Percentiles rank a stretch among this genome's conserved stretches.
phyloP scores from a whole-genome alignment of 2,888 invertebrate species.

The Hemistola chrysoprasaria region DNA sequence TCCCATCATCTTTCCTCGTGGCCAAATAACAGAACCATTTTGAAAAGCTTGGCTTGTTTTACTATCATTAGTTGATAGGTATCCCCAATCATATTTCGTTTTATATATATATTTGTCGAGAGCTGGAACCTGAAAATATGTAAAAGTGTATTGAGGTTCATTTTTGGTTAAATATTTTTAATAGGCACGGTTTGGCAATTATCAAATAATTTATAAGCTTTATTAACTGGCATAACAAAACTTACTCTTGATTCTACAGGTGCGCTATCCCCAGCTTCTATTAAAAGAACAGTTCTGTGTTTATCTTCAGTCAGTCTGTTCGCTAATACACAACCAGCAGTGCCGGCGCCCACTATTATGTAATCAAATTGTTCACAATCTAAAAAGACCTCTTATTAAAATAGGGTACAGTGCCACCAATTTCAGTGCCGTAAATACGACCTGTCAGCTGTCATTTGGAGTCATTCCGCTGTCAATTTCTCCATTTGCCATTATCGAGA shows the following conservation, averaged over 20 bases:
- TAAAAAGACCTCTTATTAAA: constrained; percentile 16
- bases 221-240: too few species aligned
- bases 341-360: constrained; percentile 81
- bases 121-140: constrained; percentile 41
- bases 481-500: too few species aligned
- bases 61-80: constrained; percentile 89
- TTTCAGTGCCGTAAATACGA: too few species aligned
- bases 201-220: too few species aligned
- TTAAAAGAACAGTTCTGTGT: constrained; percentile 22
- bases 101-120: constrained; percentile 38
- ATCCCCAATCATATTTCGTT: constrained; percentile 88
- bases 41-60: constrained; percentile 85
- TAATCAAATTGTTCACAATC: constrained; percentile 61
- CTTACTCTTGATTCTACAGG: constrained; percentile 36
- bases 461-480: too few species aligned
- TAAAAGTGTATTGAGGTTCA: too few species aligned
- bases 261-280: constrained; percentile 33
- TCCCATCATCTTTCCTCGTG: constrained; percentile 84
- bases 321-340: constrained; percentile 82
- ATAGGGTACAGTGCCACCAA: too few species aligned
- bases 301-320: constrained; percentile 72
- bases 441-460: too few species aligned
- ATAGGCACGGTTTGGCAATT: too few species aligned
- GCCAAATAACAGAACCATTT: constrained; percentile 64
- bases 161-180: too few species aligned